Percentiles rank a stretch among this genome's conserved stretches.
Conservation (phyloP, 2,113 vertebrate species). For the Martes martes region DNA sequence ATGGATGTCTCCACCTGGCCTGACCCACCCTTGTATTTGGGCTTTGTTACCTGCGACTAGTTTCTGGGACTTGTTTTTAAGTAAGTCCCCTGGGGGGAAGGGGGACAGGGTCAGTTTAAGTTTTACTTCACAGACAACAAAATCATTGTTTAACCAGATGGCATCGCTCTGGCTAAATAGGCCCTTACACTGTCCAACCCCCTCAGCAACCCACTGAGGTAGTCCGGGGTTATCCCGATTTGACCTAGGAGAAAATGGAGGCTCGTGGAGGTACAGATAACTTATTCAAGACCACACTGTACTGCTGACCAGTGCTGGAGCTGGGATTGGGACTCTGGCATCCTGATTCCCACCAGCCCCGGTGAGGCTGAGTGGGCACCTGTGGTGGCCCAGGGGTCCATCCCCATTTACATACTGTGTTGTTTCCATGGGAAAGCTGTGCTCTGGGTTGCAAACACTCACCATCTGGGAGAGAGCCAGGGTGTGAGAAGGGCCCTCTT, state of each 20-base stretch:
- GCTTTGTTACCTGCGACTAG: too few relatives aligned
- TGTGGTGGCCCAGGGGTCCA: neutral
- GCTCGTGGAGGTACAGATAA: neutral
- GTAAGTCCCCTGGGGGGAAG: too few relatives aligned
- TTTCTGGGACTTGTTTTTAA: too few relatives aligned
- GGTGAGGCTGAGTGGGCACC: neutral
- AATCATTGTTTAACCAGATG: too few relatives aligned
- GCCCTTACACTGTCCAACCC: too few relatives aligned
- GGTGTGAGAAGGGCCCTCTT: neutral
- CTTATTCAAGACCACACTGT: neutral
- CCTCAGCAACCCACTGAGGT: neutral
- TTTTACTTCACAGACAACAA: too few relatives aligned
- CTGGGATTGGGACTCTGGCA: neutral
- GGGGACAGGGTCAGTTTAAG: too few relatives aligned
- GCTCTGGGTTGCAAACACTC: neutral
- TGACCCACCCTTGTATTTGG: too few relatives aligned
- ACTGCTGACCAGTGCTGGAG: neutral
- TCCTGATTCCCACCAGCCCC: neutral
- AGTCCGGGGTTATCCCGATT: neutral
- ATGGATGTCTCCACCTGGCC: too few relatives aligned
- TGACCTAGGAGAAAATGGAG: neutral
- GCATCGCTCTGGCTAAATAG: too few relatives aligned
- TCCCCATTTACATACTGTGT: neutral
- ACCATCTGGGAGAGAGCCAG: neutral
- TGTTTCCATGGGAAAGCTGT: neutral